Evolutionary conservation across 92 coral and sea anemone species (phyloP).

Genomic region (Porites evermanni): DNA sequence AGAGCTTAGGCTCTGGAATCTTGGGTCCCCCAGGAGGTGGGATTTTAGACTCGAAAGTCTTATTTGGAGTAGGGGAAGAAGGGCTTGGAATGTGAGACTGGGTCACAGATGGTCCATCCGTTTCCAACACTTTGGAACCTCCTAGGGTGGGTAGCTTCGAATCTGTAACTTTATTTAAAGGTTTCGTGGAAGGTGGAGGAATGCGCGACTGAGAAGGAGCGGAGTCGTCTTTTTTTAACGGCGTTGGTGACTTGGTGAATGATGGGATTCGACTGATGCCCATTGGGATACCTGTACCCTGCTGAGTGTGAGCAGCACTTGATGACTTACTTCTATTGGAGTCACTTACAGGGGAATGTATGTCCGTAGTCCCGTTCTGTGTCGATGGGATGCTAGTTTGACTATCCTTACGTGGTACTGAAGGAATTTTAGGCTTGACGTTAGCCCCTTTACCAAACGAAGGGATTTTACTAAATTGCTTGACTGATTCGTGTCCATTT

Average conservation of each 20-base stretch:
- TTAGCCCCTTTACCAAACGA: slow-evolving; percentile 65
- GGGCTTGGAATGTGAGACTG: slow-evolving; percentile 39
- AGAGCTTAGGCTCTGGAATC: slow-evolving; percentile 8
- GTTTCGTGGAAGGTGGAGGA: slow-evolving; percentile 12
- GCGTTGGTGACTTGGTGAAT: slow-evolving; percentile 38
- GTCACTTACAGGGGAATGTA: slow-evolving; percentile 16
- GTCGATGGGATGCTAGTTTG: slow-evolving; percentile 27
- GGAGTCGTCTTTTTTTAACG: slow-evolving; percentile 28
- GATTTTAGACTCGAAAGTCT: slow-evolving; percentile 53
- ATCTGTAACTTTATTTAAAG: slow-evolving; percentile 22
- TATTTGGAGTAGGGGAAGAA: slow-evolving; percentile 20
- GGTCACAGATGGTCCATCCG: slow-evolving; percentile 40
- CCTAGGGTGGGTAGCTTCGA: slow-evolving; percentile 13
- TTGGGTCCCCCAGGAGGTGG: slow-evolving; percentile 49
- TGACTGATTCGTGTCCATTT: slow-evolving; percentile 57
- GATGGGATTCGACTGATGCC: slow-evolving; percentile 72
- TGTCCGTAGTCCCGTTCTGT: slow-evolving; percentile 20
- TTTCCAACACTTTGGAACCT: slow-evolving; percentile 14
- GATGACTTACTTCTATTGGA: slow-evolving; percentile 51
- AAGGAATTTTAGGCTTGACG: slow-evolving; percentile 67
- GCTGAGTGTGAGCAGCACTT: slow-evolving; percentile 6
- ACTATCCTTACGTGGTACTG: slow-evolving; percentile 61
- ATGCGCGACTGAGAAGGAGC: slow-evolving; percentile 34
- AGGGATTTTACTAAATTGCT: slow-evolving; percentile 78
- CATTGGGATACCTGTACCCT: slow-evolving; percentile 60